Conservation (phyloP, 2,113 vertebrate genomes). For the Muntiacus reevesi region DNA sequence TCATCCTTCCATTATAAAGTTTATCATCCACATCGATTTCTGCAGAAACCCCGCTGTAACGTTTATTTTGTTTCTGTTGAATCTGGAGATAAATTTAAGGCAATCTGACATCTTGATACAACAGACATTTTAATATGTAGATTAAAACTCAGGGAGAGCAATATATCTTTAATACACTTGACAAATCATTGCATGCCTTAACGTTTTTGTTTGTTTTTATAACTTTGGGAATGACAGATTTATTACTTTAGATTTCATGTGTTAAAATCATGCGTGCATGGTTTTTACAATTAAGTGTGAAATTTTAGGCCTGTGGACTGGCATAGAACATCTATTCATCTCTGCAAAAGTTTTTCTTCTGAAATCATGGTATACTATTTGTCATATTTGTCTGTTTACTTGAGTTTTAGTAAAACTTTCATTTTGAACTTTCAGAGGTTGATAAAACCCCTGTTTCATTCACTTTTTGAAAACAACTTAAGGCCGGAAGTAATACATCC, state of each 20-base stretch:
- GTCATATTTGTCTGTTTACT: not conserved
- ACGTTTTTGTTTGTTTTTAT: not conserved
- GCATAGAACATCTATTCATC: not conserved
- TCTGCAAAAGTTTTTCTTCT: not conserved
- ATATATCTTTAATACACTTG: not conserved
- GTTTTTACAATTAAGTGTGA: not conserved
- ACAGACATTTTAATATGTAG: not conserved
- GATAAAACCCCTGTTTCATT: not conserved
- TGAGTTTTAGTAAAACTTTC: not conserved
- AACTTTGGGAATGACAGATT: not conserved
- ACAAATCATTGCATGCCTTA: not conserved
- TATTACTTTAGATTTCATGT: not conserved
- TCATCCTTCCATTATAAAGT: rapidly evolving
- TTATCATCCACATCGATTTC: rapidly evolving
- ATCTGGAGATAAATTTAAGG: not conserved
- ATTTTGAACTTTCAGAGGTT: not conserved
- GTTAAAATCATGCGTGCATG: not conserved
- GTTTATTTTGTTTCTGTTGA: not conserved
- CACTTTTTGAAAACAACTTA: not conserved
- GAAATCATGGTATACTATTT: not conserved
- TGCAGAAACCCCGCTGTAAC: not conserved
- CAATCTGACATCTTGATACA: not conserved
- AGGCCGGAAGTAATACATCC: not conserved
- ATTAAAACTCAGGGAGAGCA: not conserved
- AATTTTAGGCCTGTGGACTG: not conserved